Base-by-base conservation (phyloP, 2,113 vertebrate species). In the rat (Rattus norvegicus) region DNA sequence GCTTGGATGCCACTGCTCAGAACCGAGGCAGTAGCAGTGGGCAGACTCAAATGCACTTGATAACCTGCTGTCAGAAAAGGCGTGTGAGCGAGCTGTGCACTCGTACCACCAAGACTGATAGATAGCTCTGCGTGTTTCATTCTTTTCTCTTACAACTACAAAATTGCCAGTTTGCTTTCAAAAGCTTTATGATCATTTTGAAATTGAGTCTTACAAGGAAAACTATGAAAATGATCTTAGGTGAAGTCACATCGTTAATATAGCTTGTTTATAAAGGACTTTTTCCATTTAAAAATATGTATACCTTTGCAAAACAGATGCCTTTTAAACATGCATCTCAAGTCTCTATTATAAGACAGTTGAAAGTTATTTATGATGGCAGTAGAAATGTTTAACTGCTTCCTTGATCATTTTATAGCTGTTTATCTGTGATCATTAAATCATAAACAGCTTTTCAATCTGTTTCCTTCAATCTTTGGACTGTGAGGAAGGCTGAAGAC, bases 1-100 rank as follows among this genome's bases (percentile, higher is more conserved):
- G 97, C 79, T 12, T 91, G 5, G 30, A 95, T 97, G 95, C 92
- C 94, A 94, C 96, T 86, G 84, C 0, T 97, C 95, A 93, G 91
- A 7, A 79, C 95, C 1, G 76, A 76, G 17, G 95, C 88, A 54
- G 88, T 13, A 52, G 67, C 59, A 47, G 63, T 67, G 75, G 93
- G 93, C 96, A 95, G 69, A 92, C 95, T 89, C 92, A 90, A 73
- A 87, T 56, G 14, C 6, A 43, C 85, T 77, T 93, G 22, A 3
- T 56, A 81, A 90, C 24, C 70, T 77, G 47, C 81, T 54, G 33
- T 33, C 24, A 61, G 77, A 81, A 63, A 65, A n/a, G 36, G 30
- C 61, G 4, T n/a, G 19, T 36, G 80, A 88, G 54, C 22, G 19
- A 17, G 28, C 36, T 77, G 49, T 20, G 17, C 16, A 20, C 67